phyloP scores from a whole-genome alignment of 2,113 vertebrate species.

The Sebastes fasciatus region DNA sequence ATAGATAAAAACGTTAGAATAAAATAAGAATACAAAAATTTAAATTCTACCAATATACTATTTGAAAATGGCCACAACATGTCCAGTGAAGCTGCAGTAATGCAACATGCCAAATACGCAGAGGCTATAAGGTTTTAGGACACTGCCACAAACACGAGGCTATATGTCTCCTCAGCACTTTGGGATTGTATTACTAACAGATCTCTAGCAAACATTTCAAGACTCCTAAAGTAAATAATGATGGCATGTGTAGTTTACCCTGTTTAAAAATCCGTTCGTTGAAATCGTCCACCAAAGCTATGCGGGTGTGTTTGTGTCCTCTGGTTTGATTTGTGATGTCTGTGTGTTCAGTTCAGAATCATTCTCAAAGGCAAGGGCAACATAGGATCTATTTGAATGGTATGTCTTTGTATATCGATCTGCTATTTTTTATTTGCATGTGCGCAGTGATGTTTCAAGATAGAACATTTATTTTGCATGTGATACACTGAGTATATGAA shows the following conservation, averaged over 20 bases:
- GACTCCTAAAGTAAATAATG: neutral
- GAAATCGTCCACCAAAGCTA: neutral
- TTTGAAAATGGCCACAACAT: neutral
- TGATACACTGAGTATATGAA: neutral
- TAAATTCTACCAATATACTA: too few relatives aligned
- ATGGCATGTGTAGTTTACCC: neutral
- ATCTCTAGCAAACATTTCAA: neutral
- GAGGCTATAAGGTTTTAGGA: neutral
- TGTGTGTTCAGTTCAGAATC: slow-evolving; percentile 56
- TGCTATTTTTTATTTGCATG: neutral
- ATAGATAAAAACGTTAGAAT: too few relatives aligned
- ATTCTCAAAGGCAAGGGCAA: slow-evolving; percentile 69
- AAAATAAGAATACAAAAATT: too few relatives aligned
- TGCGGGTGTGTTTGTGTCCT: neutral
- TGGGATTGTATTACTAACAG: neutral
- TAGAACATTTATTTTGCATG: neutral
- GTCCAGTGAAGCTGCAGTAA: neutral
- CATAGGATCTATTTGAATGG: neutral
- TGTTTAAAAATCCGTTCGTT: neutral
- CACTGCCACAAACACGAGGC: neutral
- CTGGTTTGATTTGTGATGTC: neutral
- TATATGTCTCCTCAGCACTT: neutral
- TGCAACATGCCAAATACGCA: neutral
- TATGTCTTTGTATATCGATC: neutral
- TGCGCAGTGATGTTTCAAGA: neutral